Percentiles rank a stretch among this genome's conserved stretches.
These are phyloP conservation scores for Cardinalis cardinalis DNA, from an alignment of 2,113 vertebrate species.

Conservation along the genomic window DNA sequence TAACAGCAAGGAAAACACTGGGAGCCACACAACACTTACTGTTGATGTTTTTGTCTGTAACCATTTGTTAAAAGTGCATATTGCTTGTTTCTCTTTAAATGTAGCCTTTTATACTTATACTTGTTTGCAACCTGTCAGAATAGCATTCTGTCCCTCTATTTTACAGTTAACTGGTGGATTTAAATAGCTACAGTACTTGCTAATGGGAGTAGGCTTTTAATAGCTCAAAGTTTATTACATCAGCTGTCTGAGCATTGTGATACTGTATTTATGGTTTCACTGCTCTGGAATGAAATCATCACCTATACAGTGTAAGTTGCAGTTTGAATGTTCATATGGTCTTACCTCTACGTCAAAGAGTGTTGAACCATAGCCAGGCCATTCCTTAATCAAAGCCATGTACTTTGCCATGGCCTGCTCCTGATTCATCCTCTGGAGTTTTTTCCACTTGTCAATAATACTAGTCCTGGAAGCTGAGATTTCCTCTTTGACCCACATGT, in stretches of 20 bases:
- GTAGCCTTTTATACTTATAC: background rate
- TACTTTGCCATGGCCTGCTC: constrained; percentile 93
- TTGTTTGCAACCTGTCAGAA: background rate
- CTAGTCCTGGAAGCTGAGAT: constrained; percentile 77
- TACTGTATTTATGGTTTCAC: background rate
- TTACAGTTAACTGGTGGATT: background rate
- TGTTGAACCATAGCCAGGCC: constrained; percentile 93
- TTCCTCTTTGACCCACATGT: constrained; percentile 93
- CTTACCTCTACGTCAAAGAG: constrained; percentile 94
- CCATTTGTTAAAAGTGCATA: background rate
- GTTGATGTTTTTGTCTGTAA: background rate
- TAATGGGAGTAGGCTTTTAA: background rate
- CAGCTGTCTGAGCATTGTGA: background rate
- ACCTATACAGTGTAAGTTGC: background rate
- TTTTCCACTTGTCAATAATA: constrained; percentile 93
- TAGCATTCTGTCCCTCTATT: background rate
- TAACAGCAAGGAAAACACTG: background rate
- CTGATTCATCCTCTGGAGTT: constrained; percentile 89
- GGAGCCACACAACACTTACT: background rate
- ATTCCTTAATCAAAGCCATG: constrained; percentile 92
- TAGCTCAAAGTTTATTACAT: background rate
- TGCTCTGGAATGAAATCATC: background rate
- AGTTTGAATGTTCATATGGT: background rate
- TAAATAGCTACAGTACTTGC: background rate
- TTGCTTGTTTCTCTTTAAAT: background rate